These are phyloP conservation scores for Ichneumoninae sp. DNA, from an alignment of 2,888 invertebrate species.

Conservation along the genomic window DNA sequence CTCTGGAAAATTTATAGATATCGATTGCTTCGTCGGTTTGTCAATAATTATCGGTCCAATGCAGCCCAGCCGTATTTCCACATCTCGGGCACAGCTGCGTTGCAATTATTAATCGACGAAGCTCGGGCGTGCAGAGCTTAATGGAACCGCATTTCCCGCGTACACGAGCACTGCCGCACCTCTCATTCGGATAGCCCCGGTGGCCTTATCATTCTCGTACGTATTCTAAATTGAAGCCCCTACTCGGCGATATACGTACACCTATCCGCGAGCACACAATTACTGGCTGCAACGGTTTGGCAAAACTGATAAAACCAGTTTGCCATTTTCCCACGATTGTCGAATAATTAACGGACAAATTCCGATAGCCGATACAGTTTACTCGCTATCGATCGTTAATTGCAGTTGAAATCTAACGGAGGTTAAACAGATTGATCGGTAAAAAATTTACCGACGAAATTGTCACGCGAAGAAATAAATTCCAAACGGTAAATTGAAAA, in stretches of 20 bases:
- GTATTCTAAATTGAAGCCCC: constrained; percentile 41
- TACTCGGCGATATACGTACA: constrained; percentile 2
- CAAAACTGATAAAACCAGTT: constrained; percentile 49
- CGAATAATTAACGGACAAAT: constrained; percentile 60
- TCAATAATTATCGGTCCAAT: constrained; percentile 10
- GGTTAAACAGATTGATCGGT: constrained; percentile 20
- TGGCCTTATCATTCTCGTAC: constrained; percentile 51
- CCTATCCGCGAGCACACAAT: constrained; percentile 5
- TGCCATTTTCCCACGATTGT: constrained; percentile 54
- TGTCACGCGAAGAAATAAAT: not conserved
- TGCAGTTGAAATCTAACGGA: constrained; percentile 14
- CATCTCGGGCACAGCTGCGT: not conserved
- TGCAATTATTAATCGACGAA: constrained; percentile 47
- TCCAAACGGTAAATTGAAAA: not conserved
- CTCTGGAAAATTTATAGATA: not conserved
- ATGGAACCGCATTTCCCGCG: constrained; percentile 35
- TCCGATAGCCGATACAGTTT: constrained; percentile 49
- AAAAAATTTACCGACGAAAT: not conserved
- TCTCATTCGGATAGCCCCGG: constrained; percentile 5
- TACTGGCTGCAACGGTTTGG: not conserved
- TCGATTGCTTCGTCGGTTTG: constrained; percentile 28
- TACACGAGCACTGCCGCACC: not conserved
- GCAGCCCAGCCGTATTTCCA: constrained; percentile 17
- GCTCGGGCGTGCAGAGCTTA: constrained; percentile 6
- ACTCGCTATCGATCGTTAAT: constrained; percentile 49